Base-by-base conservation (phyloP, 1,140 invertebrate genomes). In the Bicyclus anynana region DNA sequence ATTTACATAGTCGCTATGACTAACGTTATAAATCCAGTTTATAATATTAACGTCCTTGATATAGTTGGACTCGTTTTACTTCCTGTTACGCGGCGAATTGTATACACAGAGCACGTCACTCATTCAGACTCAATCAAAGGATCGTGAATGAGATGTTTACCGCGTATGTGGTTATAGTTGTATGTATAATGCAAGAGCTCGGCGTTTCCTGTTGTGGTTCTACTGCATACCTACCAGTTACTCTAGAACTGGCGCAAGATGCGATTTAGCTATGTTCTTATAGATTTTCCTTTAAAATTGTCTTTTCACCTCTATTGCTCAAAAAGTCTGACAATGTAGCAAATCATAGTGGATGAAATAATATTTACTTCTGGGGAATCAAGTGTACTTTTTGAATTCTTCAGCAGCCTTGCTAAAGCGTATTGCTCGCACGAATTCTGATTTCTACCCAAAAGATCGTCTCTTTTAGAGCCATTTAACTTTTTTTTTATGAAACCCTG, bases 81-180 rank as follows among this genome's bases (percentile, higher is more conserved):
- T 87, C 84, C 84, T 85, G 82, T 75, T 81, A 72, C 65, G 67
- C 70, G 56, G 67, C 67, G 67, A 69, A 74, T 85, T 80, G 72
- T 84, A 76, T 74, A 83, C 70, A 70, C 77, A 62, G 63, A 74
- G 68, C 78, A 80, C 81, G 84, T 85, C 82, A 85, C 71, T 83
- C 81, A 84, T 82, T 84, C 75, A 80, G 67, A 62, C 72, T 73
- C 79, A 80, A 87, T 84, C 78, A 80, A 85, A 83, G 76, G 74
- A 80, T 76, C 68, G 65, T 74, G 82, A 85, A 84, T 84, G 80
- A 83, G 82, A 83, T 87, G 79, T 80, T 82, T 80, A 76, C 76
- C 59, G 74, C 69, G 66, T 75, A 75, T 72, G 62, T 60, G 62
- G 66, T 48, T 69, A 59, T 66, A 61, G 35, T 57, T 70, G 66